phyloP scores from a whole-genome alignment of 2,888 invertebrate species.

The Biston stratarius region DNA sequence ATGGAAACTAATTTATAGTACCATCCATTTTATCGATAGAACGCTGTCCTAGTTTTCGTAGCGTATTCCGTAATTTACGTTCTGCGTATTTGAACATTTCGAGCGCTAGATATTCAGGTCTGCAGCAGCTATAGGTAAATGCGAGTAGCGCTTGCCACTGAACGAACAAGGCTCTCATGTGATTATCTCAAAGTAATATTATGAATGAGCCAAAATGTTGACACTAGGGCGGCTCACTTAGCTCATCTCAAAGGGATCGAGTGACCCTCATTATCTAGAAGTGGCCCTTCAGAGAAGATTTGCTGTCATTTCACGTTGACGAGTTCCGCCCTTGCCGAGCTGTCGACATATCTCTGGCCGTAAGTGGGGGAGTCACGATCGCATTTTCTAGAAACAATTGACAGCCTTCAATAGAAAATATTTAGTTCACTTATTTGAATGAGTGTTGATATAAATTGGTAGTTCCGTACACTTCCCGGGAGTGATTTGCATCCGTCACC shows the following conservation, averaged over 20 bases:
- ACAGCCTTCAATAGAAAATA: not conserved
- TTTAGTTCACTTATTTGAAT: not conserved
- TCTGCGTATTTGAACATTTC: too few relatives aligned
- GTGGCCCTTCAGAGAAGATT: slow-evolving; percentile 16
- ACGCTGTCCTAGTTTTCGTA: too few relatives aligned
- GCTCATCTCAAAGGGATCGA: slow-evolving; percentile 5
- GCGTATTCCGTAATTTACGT: too few relatives aligned
- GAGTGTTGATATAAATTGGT: too few relatives aligned
- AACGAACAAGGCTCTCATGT: too few relatives aligned
- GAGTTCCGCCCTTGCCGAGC: slow-evolving; percentile 19
- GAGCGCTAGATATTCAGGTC: too few relatives aligned
- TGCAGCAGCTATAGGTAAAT: too few relatives aligned
- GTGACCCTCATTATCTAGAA: slow-evolving; percentile 24
- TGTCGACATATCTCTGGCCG: not conserved
- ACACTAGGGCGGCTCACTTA: not conserved
- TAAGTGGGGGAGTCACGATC: not conserved
- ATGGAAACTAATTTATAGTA: too few relatives aligned
- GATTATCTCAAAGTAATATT: too few relatives aligned
- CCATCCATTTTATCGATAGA: too few relatives aligned
- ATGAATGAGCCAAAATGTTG: not conserved
- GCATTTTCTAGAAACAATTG: not conserved
- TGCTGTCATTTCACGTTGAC: slow-evolving; percentile 33
- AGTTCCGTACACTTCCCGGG: slow-evolving; percentile 18
- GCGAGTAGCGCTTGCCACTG: too few relatives aligned
- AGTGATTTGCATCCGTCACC: slow-evolving; percentile 41